Evolutionary conservation across 2,113 vertebrate genomes (phyloP).

Genomic region (Laticauda laticaudata): DNA sequence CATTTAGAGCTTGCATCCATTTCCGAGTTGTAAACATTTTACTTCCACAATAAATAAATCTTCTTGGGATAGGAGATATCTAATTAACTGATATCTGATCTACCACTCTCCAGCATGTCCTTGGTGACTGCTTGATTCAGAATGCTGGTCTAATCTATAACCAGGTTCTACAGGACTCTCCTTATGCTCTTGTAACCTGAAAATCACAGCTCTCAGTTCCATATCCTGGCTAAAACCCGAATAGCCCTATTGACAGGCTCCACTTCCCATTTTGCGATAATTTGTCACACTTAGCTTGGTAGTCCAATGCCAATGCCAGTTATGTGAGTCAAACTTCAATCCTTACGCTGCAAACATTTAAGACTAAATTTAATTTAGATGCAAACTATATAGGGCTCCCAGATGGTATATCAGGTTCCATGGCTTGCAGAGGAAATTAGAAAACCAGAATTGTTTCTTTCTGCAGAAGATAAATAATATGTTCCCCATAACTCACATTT

Average conservation of each 20-base stretch:
- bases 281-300: neutral
- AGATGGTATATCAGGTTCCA: neutral
- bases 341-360: neutral
- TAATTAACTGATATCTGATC: neutral
- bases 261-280: neutral
- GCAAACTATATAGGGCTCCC: neutral
- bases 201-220: neutral
- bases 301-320: neutral
- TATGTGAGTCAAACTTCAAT: neutral
- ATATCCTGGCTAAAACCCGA: neutral
- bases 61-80: neutral
- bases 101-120: neutral
- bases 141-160: neutral
- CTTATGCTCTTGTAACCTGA: neutral
- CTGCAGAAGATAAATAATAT: neutral
- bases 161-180: neutral
- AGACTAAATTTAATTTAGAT: neutral
- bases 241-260: neutral
- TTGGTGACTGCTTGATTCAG: neutral
- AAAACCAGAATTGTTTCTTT: conserved; percentile 5
- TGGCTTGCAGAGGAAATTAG: conserved; percentile 11
- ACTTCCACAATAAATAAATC: neutral
- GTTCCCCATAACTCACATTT: neutral
- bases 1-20: neutral
- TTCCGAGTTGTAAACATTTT: neutral